A percentile compares a stretch with the other conserved stretches of the same genome.
Evolutionary conservation across 2,113 vertebrate species (phyloP).

Genomic region (Gadus macrocephalus): DNA sequence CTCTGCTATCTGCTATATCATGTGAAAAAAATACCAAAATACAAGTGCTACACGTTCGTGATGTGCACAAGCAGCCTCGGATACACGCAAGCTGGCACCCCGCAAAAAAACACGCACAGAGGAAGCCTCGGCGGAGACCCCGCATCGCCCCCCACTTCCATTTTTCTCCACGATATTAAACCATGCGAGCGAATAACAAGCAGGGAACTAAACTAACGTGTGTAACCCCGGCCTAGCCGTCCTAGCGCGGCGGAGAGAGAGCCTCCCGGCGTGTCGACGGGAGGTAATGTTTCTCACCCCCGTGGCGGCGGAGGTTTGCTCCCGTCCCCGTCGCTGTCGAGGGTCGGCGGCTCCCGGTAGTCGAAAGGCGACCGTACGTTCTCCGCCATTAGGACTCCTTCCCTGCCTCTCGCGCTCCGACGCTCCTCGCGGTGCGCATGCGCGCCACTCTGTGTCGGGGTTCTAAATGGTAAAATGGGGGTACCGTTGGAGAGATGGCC

Average conservation of each 20-base stretch:
- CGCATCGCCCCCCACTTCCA: slow-evolving; percentile 3
- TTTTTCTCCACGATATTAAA: slow-evolving; percentile 34
- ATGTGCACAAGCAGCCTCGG: not conserved
- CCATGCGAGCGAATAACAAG: slow-evolving; percentile 43
- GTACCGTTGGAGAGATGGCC: too few relatives aligned
- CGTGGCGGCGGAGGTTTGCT: slow-evolving; percentile 70
- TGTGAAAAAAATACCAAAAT: slow-evolving; percentile 30
- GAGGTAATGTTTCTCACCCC: slow-evolving; percentile 56
- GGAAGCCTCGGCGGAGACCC: not conserved
- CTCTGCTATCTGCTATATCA: slow-evolving; percentile 10
- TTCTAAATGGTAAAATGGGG: slow-evolving; percentile 59
- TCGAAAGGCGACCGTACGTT: slow-evolving; percentile 78
- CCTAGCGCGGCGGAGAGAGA: slow-evolving; percentile 7
- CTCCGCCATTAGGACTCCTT: slow-evolving; percentile 78
- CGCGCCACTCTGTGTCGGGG: slow-evolving; percentile 52
- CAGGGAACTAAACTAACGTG: slow-evolving; percentile 44
- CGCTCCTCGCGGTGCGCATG: slow-evolving; percentile 63
- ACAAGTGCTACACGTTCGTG: not conserved
- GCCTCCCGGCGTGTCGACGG: not conserved
- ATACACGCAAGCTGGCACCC: not conserved
- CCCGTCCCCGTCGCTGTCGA: slow-evolving; percentile 79
- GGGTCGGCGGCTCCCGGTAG: slow-evolving; percentile 78
- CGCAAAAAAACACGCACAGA: not conserved
- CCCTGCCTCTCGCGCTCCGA: slow-evolving; percentile 61
- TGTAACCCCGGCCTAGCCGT: not conserved